Evolutionary conservation across 2,888 invertebrate genomes (phyloP).

Genomic region (Drosophila greeni): DNA sequence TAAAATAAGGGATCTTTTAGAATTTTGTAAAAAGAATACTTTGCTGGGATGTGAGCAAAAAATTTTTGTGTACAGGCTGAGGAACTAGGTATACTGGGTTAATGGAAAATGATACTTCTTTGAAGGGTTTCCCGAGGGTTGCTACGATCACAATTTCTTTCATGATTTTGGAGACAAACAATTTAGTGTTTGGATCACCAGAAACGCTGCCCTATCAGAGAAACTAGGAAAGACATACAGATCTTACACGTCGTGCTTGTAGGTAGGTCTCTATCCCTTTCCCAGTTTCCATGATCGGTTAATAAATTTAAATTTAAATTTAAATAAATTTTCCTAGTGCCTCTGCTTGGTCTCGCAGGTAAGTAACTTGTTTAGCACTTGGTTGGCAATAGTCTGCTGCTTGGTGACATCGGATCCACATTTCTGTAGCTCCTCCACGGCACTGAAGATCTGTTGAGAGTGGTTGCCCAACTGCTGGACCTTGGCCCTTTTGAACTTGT

Average conservation of each 20-base stretch:
- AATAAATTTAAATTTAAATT: not conserved
- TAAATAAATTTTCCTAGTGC: not conserved
- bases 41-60: not conserved
- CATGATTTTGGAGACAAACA: too few species aligned
- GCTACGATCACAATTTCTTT: not conserved
- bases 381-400: not conserved
- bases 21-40: not conserved
- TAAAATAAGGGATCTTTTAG: not conserved
- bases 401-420: not conserved
- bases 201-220: not conserved
- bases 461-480: constrained; percentile 7
- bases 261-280: not conserved
- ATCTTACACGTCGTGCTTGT: not conserved
- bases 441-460: constrained; percentile 15
- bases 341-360: not conserved
- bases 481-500: constrained; percentile 1
- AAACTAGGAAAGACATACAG: not conserved
- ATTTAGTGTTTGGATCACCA: not conserved
- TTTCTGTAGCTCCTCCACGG: constrained; percentile 21
- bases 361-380: not conserved
- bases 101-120: not conserved
- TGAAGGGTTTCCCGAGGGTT: not conserved
- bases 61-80: not conserved
- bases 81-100: not conserved
- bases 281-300: not conserved